Evolutionary conservation across 2,113 vertebrate genomes (phyloP).

Genomic region (Clinocottus analis): DNA sequence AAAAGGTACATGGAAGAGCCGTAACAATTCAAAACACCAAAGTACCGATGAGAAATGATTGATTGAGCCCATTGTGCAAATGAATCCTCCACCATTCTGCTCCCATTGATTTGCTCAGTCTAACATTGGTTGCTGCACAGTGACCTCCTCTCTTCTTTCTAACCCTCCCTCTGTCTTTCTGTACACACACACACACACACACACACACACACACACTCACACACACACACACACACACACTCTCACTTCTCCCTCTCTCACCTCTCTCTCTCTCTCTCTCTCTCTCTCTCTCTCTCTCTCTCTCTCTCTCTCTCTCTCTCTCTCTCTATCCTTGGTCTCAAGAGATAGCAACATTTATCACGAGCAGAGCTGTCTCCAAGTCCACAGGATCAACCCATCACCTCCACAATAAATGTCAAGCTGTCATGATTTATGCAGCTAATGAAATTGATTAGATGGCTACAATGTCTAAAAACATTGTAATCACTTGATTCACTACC

Average conservation of each 20-base stretch:
- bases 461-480: conserved; percentile 71
- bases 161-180: conserved; percentile 51
- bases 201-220: neutral
- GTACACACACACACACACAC: conserved; percentile 32
- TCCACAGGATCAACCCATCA: conserved; percentile 94
- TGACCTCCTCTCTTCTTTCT: conserved; percentile 16
- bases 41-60: neutral
- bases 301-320: no score
- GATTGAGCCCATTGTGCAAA: conserved; percentile 21
- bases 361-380: conserved; percentile 85
- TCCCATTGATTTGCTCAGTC: conserved; percentile 22
- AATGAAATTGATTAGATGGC: conserved; percentile 94
- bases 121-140: conserved; percentile 22
- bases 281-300: no score
- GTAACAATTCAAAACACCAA: conserved; percentile 9
- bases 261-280: no score
- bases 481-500: conserved; percentile 81
- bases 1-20: neutral
- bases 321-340: conserved; percentile 85
- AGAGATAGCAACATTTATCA: conserved; percentile 92
- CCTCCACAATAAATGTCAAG: conserved; percentile 93
- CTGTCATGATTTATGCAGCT: conserved; percentile 92
- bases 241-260: no score
- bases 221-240: no score
- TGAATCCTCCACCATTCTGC: conserved; percentile 16